phyloP scores from a whole-genome alignment of 2,888 invertebrate genomes.

The Mythimna vitellina region DNA sequence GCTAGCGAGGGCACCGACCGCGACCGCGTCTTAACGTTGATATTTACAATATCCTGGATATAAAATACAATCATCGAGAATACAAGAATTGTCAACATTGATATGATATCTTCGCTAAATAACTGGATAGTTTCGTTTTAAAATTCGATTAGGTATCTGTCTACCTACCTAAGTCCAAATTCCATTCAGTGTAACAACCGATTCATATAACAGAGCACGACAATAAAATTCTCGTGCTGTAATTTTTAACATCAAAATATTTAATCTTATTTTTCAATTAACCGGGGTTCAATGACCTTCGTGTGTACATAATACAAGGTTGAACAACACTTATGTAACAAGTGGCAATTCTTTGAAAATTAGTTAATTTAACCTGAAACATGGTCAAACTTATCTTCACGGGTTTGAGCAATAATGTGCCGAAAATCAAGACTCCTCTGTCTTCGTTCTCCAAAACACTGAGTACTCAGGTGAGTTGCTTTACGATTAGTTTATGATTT shows the following conservation, averaged over 20 bases:
- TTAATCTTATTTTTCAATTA: neutral
- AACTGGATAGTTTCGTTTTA: conserved; percentile 18
- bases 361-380: conserved; percentile 5
- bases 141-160: conserved; percentile 31
- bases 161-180: conserved; percentile 32
- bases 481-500: neutral
- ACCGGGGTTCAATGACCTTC: neutral
- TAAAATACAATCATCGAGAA: conserved; percentile 13
- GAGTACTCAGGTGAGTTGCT: conserved; percentile 72
- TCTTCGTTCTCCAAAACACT: conserved; percentile 62
- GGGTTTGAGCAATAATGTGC: conserved; percentile 67
- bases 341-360: neutral
- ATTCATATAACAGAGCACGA: conserved; percentile 48
- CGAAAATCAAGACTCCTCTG: conserved; percentile 56
- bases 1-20: conserved; percentile 10
- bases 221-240: conserved; percentile 1
- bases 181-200: conserved; percentile 42
- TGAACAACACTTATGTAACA: neutral
- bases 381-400: conserved; percentile 75
- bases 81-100: neutral
- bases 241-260: conserved; percentile 1
- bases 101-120: conserved; percentile 40
- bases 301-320: neutral
- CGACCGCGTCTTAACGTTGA: neutral
- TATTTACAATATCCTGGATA: neutral